phyloP scores from a whole-genome alignment of 2,888 invertebrate genomes.

The Mystacides longicornis region DNA sequence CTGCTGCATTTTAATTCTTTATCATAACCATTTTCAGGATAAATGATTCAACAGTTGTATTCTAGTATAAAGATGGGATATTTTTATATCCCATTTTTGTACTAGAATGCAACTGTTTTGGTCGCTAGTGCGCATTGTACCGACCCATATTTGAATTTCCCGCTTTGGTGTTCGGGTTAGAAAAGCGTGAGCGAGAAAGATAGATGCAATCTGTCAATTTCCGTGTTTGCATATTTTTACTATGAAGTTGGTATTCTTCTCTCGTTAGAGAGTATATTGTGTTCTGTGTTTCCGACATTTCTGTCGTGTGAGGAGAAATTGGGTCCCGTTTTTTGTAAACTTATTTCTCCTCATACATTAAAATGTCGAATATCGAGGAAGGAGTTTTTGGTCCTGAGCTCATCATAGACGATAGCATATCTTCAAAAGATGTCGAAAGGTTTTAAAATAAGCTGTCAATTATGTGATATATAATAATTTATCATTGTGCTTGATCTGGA shows the following conservation, averaged over 20 bases:
- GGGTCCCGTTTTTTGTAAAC: constrained; percentile 5
- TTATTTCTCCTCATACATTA: constrained; percentile 10
- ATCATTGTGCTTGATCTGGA: neutral
- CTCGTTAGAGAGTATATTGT: neutral
- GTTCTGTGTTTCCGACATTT: neutral
- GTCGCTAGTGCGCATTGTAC: no score
- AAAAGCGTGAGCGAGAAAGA: no score
- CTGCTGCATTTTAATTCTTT: no score
- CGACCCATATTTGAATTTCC: no score
- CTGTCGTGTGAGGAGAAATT: constrained; percentile 1
- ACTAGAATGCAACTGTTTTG: no score
- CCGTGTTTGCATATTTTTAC: no score
- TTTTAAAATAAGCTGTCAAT: constrained; percentile 1
- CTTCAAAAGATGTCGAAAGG: constrained; percentile 18
- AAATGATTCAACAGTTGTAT: no score
- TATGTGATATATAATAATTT: neutral
- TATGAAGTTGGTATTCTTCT: neutral
- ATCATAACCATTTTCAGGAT: no score
- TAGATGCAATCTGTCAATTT: no score
- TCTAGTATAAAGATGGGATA: no score
- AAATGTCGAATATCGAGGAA: constrained; percentile 13
- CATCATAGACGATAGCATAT: constrained; percentile 13
- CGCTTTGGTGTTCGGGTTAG: no score
- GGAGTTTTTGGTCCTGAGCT: constrained; percentile 14
- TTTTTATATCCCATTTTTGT: no score